Percentiles rank a stretch among this genome's conserved stretches.
These are phyloP conservation scores for Calliopum simillimum DNA, from an alignment of 2,888 invertebrate genomes.

Conservation along the genomic window DNA sequence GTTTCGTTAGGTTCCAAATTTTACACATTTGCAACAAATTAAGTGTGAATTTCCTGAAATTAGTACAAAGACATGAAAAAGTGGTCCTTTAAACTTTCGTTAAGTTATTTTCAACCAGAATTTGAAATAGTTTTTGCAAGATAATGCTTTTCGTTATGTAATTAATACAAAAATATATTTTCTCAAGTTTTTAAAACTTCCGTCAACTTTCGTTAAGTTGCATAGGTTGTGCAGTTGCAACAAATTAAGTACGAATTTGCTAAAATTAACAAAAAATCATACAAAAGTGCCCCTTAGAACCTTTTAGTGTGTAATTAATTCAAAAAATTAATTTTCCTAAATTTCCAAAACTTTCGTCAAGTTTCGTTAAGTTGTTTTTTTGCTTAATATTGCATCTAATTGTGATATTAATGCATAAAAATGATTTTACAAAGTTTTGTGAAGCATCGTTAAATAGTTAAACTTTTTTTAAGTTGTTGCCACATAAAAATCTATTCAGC, in stretches of 20 bases:
- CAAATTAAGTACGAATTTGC: too few species aligned
- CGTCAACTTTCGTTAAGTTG: constrained; percentile 12
- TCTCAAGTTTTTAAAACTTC: neutral
- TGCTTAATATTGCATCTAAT: too few species aligned
- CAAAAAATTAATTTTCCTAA: neutral
- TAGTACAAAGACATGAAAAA: neutral
- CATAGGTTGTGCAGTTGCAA: too few species aligned
- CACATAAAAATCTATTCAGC: neutral
- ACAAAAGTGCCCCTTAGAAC: too few species aligned
- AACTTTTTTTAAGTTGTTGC: neutral
- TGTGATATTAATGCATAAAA: too few species aligned
- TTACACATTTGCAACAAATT: neutral
- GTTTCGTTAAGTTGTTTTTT: constrained; percentile 9
- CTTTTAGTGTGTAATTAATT: too few species aligned
- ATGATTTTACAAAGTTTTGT: too few species aligned
- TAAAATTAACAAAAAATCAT: too few species aligned
- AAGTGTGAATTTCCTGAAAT: too few species aligned
- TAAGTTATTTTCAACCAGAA: constrained; percentile 2
- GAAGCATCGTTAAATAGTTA: constrained; percentile 11
- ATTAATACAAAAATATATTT: neutral
- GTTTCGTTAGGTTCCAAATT: constrained; percentile 19
- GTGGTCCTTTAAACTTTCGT: neutral
- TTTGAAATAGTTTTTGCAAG: neutral
- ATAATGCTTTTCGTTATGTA: neutral
- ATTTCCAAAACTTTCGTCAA: neutral